Evolutionary conservation across 2,888 invertebrate species (phyloP).

Genomic region (Bibio marci): DNA sequence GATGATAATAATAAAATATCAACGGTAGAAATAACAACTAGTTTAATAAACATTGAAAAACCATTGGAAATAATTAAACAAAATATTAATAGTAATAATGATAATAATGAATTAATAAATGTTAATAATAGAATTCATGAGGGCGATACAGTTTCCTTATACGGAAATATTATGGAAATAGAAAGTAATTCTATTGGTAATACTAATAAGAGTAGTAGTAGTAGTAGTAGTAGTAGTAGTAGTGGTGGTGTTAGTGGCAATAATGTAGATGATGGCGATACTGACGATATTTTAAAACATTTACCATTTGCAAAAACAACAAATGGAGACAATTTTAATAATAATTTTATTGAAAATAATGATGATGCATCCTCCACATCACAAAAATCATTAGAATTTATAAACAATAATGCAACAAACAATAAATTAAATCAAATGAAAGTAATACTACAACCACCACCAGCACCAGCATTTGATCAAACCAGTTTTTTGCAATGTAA

Average conservation of each 20-base stretch:
- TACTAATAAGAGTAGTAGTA: neutral
- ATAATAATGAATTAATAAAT: too few species aligned
- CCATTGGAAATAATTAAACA: too few species aligned
- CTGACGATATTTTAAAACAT: neutral
- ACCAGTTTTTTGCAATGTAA: neutral
- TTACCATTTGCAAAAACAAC: neutral
- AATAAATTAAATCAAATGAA: neutral
- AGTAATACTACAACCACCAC: neutral
- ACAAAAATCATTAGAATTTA: too few species aligned
- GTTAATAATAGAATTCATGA: too few species aligned
- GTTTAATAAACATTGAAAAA: too few species aligned
- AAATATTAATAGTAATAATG: too few species aligned
- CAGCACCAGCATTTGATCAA: neutral
- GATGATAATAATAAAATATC: neutral
- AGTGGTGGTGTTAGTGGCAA: neutral
- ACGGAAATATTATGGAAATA: neutral
- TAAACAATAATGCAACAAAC: too few species aligned
- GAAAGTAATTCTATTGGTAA: neutral
- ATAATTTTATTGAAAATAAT: neutral
- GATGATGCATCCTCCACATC: too few species aligned
- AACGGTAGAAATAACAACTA: too few species aligned
- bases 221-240: neutral
- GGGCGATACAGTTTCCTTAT: too few species aligned
- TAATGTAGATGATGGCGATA: neutral
- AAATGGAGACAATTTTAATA: neutral